phyloP scores from a whole-genome alignment of 1,140 invertebrate species.

The Zaprionus ornatus region DNA sequence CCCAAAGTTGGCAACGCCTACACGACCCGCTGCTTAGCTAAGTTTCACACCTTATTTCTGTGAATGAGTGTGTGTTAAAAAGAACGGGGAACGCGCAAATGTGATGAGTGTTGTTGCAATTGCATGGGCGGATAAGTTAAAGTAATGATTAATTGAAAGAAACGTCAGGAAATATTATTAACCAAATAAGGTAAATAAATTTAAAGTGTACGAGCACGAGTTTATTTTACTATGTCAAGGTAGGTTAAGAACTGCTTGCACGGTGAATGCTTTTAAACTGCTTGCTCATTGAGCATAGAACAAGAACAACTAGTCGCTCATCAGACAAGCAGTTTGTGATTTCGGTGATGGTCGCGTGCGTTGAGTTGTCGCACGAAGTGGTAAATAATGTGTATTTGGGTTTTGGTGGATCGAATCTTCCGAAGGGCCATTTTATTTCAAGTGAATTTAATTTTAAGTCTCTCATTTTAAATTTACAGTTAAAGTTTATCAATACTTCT shows the following conservation, averaged over 20 bases:
- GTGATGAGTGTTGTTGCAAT: conserved; percentile 40
- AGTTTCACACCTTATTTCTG: conserved; percentile 71
- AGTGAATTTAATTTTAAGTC: not conserved
- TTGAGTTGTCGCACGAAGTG: not conserved
- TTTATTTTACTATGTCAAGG: conserved; percentile 9
- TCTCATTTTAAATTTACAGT: not conserved
- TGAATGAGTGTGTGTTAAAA: conserved; percentile 39
- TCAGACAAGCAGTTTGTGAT: accelerated
- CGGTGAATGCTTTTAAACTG: conserved; percentile 38
- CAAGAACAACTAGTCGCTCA: not conserved
- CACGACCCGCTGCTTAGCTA: conserved; percentile 23
- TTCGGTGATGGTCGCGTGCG: conserved; percentile 23
- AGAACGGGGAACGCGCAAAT: conserved; percentile 47
- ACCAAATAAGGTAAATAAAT: not conserved
- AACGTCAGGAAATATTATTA: conserved; percentile 20
- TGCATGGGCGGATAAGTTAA: conserved; percentile 49
- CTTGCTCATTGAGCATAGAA: conserved; percentile 32
- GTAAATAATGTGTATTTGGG: not conserved
- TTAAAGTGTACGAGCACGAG: not conserved
- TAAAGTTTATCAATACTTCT: not conserved
- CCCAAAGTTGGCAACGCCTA: conserved; percentile 44
- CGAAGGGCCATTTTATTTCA: too few relatives aligned
- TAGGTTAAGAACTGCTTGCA: conserved; percentile 19
- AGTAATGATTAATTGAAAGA: conserved; percentile 65
- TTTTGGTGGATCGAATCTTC: not conserved